Base-by-base conservation (phyloP, 2,888 invertebrate species). In the Parnassius smintheus region DNA sequence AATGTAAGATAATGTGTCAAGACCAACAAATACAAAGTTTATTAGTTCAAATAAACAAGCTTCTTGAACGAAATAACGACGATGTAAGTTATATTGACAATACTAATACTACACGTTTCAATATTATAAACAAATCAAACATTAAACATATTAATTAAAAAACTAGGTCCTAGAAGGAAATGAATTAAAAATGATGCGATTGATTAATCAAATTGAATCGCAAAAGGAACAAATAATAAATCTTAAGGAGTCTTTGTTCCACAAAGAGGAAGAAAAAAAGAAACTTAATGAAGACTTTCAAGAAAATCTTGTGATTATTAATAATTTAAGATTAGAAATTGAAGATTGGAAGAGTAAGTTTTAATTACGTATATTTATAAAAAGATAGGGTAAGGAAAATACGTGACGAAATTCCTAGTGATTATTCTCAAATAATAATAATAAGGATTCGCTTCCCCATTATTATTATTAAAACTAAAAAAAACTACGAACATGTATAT, bases 1-100 rank as follows among this genome's bases (percentile, higher is more conserved):
- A 93, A 72, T 91, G 92, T 65, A 89, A 89, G 75, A 82, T 92
- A 22, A 90, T 92, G 77, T 93, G 93, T 66, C 92, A 93, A 78
- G 93, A 92, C 60, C 88, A 92, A 70, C 93, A 93, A 82, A 93
- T 93, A 49, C 92, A 88, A 77, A 86, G 88, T 72, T 78, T 94
- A 63, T 87, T 92, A 0, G 66, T 77, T 61, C 93, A 94, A 78
- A 89, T 93, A 51, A 92, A 93, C 71, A 81, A 81, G 66, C 75
- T 93, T 65, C 83, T 90, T 54, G 86, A 85, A 59, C 82, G 84
- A 66, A 81, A 81, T 44, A 73, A 74, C 44, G 74, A 75, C 50
- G 76, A 77, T 66, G 88, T 85, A 65, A 71, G 70, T 48, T 4
- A 18, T 22, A 53, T 51, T 12, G 7, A 7, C 7, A 35, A 35